Base-by-base conservation (phyloP, 2,113 vertebrate genomes). In the Trichomycterus rosablanca region DNA sequence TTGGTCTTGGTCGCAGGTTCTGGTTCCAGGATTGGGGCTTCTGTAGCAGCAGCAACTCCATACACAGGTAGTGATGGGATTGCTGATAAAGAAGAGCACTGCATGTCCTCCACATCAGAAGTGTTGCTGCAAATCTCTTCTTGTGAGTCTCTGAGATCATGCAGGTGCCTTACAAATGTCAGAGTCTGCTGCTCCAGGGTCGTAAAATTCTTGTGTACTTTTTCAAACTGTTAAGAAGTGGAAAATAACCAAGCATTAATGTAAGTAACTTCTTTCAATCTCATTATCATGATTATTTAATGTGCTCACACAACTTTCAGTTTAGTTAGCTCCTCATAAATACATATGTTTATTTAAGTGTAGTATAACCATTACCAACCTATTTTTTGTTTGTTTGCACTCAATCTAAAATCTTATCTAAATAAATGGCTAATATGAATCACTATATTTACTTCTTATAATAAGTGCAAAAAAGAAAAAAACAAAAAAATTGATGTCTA, bases 141-240 rank as follows among this genome's bases (percentile, higher is more conserved):
- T 34, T 61, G 57, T 14, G 35, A 46, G 32, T 16, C 67, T 14
- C 52, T 44, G 1, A 88, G 78, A 1, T 85, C 87, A 48, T 78
- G 64, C 58, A 89, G 74, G 72, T 89, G 87, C 20, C 78, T 74
- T 64, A 76, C 80, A 63, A 89, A 87, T 15, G 81, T 85, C 1
- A 70, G 54, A 19, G 64, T 81, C 73, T 87, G 83, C 35, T 86
- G 83, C 10, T 83, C 78, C 78, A 88, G 19, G 14, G 77, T 78
- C 23, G 67, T 35, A 50, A 84, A 86, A 59, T 59, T 74, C 67
- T 82, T 76, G 54, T 76, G 78, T 50, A 83, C 80, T 54, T 79
- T 75, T 39, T 83, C 79, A 80, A 86, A 82, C 87, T 89, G 76
- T 2, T 2, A 39, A 1, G 7, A 66, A 55, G 7, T 3, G 4